phyloP scores from a whole-genome alignment of 1,140 invertebrate genomes.

The Grapholita molesta region DNA sequence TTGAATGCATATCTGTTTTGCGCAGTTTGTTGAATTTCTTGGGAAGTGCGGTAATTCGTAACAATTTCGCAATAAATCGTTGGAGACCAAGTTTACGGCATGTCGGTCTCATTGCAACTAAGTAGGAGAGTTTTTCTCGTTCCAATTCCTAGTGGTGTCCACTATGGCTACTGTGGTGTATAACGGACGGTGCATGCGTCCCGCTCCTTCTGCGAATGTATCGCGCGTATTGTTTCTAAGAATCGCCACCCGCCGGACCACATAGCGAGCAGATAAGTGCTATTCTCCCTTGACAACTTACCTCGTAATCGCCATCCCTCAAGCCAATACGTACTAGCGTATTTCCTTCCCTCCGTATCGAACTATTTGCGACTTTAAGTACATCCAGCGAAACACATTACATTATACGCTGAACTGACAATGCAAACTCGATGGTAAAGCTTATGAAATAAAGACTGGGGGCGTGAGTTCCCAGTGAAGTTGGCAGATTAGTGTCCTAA shows the following conservation, averaged over 20 bases:
- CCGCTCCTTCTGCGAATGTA: conserved; percentile 65
- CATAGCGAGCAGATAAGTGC: conserved; percentile 53
- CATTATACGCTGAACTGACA: conserved; percentile 28
- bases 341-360: conserved; percentile 49
- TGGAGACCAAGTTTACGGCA: conserved; percentile 37
- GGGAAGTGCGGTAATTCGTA: conserved; percentile 49
- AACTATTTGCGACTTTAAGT: conserved; percentile 51
- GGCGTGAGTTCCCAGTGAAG: conserved; percentile 32
- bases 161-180: conserved; percentile 46
- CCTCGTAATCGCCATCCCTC: conserved; percentile 56
- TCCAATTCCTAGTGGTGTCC: conserved; percentile 58
- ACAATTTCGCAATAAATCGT: conserved; percentile 59
- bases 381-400: conserved; percentile 11
- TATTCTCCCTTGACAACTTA: conserved; percentile 48
- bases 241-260: conserved; percentile 54
- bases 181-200: conserved; percentile 54
- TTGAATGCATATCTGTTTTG: conserved; percentile 19
- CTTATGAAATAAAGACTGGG: conserved; percentile 42
- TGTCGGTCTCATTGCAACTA: conserved; percentile 60
- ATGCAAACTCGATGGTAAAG: conserved; percentile 58
- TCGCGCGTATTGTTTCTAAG: conserved; percentile 66
- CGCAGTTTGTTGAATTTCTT: conserved; percentile 28
- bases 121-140: conserved; percentile 65
- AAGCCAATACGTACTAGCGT: conserved; percentile 44
- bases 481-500: conserved; percentile 51